A percentile compares a stretch with the other conserved stretches of the same genome.
Evolutionary conservation across 53 echinoderm and acorn worm genomes (phyloP).

Genomic region (Arbacia lixula): DNA sequence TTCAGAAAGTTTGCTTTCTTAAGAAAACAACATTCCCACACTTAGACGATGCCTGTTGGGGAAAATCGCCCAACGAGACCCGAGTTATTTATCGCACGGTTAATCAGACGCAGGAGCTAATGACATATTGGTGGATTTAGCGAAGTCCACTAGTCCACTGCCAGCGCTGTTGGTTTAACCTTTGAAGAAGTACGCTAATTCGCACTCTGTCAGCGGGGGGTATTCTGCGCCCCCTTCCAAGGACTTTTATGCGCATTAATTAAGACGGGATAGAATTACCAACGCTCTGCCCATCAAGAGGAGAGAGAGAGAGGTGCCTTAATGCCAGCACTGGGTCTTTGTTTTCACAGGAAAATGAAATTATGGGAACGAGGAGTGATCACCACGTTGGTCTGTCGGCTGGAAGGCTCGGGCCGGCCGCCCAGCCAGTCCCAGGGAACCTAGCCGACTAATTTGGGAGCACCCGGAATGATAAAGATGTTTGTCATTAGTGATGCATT

Average conservation of each 20-base stretch:
- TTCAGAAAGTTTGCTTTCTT: too few relatives aligned
- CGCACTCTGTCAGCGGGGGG: conserved; percentile 61
- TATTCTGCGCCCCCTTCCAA: conserved; percentile 32
- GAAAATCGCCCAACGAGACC: too few relatives aligned
- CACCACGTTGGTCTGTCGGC: conserved; percentile 24
- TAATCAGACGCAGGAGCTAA: conserved; percentile 43
- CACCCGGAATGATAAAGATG: conserved; percentile 7
- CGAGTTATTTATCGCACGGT: neutral
- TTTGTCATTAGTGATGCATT: conserved; percentile 41
- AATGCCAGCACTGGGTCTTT: conserved; percentile 40
- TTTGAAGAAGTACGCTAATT: conserved; percentile 53
- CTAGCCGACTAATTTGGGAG: conserved; percentile 29
- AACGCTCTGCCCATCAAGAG: conserved; percentile 24
- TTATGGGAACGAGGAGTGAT: conserved; percentile 45
- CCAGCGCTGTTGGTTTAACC: conserved; percentile 54
- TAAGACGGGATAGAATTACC: conserved; percentile 60
- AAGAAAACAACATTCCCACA: too few relatives aligned
- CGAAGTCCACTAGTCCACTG: conserved; percentile 33
- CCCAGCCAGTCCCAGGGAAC: too few relatives aligned
- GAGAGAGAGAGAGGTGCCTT: conserved; percentile 20
- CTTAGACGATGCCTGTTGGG: too few relatives aligned
- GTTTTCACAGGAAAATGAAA: conserved; percentile 60
- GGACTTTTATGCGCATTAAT: conserved; percentile 47
- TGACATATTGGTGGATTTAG: conserved; percentile 55
- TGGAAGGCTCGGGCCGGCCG: too few relatives aligned